These are phyloP conservation scores for Drosophila pegasa DNA, from an alignment of 2,888 invertebrate species.

Conservation along the genomic window DNA sequence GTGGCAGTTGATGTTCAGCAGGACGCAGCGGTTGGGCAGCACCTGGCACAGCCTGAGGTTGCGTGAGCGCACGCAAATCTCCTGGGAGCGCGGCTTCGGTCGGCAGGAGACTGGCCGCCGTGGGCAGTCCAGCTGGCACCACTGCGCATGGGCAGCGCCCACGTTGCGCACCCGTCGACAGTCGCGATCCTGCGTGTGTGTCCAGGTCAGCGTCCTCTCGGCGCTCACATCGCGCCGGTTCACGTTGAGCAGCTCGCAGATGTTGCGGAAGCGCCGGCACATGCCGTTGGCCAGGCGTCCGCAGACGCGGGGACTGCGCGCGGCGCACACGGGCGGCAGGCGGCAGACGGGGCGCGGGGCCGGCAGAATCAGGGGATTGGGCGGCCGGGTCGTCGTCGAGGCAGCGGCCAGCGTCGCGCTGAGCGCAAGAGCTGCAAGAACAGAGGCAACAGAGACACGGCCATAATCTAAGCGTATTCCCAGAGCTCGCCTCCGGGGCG, in stretches of 20 bases:
- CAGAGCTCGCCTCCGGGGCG: neutral
- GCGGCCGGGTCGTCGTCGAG: neutral
- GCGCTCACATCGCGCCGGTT: neutral
- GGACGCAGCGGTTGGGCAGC: constrained; percentile 55
- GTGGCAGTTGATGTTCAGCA: constrained; percentile 61
- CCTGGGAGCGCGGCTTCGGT: neutral
- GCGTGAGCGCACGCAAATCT: constrained; percentile 59
- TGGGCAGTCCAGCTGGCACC: constrained; percentile 51
- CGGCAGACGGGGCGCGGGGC: constrained; percentile 27
- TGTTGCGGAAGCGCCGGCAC: constrained; percentile 58
- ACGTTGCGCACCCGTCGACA: constrained; percentile 46
- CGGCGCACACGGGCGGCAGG: constrained; percentile 41
- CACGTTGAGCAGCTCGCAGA: constrained; percentile 54
- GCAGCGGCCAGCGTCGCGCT: neutral
- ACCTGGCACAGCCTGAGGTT: constrained; percentile 49
- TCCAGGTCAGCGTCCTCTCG: constrained; percentile 4
- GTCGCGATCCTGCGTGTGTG: constrained; percentile 38
- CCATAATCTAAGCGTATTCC: neutral
- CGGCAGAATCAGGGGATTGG: constrained; percentile 8
- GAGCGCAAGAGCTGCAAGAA: constrained; percentile 35
- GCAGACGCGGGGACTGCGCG: constrained; percentile 56
- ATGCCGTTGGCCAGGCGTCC: constrained; percentile 38
- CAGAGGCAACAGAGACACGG: neutral
- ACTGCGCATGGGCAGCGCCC: constrained; percentile 25
- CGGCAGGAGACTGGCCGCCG: constrained; percentile 29